Evolutionary conservation across 2,888 invertebrate species (phyloP), one percentile per base, ranked within the genome.

Genomic region (Epinotia nisella): DNA sequence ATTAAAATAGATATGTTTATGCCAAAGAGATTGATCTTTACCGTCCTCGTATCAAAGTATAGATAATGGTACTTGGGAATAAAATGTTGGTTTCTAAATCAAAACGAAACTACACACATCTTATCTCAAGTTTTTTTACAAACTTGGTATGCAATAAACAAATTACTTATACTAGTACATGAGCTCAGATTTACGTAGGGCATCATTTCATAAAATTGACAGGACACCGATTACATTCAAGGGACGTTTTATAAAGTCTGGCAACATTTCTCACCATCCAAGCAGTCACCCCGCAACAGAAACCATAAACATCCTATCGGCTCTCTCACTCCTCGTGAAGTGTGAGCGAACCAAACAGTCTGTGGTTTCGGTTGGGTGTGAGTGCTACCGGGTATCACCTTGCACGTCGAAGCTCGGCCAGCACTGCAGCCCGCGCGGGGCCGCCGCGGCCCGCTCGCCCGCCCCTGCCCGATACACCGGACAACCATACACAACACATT

Each of bases 351-450:
- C 35, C 35, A 35, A 35, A 13, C 35, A 11, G 29, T 11, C 19
- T 3, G 39, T 65, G 39, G 53, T 35, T 35, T 53, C 15, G 3
- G 62, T 49, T 13, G 45, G 21, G n/a, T 7, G 64, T 17, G 19
- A 4, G 53, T 35, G 35, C 35, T 1, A 7, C 53, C 53, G 45
- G 29, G 56, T 29, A 62, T 70, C 70, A 96, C 95, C 96, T 95
- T 95, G 91, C 83, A 93, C 94, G 87, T 95, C 94, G 86, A 95
- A 95, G 85, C 95, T 94, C 87, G 95, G 95, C 92, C 95, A 91
- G 91, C 95, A 95, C 89, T 94, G 95, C 88, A 94, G 90, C 85
- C 94, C 94, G 45, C 45, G 45, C 83, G 94, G 94, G 35, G 1
- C 35, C 35, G 35, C 9, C 91, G 90, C 80, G 71, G 94, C 92